Evolutionary conservation across 2,888 invertebrate species (phyloP), one percentile per base, ranked within the genome.

Genomic region (Eupithecia inturbata): DNA sequence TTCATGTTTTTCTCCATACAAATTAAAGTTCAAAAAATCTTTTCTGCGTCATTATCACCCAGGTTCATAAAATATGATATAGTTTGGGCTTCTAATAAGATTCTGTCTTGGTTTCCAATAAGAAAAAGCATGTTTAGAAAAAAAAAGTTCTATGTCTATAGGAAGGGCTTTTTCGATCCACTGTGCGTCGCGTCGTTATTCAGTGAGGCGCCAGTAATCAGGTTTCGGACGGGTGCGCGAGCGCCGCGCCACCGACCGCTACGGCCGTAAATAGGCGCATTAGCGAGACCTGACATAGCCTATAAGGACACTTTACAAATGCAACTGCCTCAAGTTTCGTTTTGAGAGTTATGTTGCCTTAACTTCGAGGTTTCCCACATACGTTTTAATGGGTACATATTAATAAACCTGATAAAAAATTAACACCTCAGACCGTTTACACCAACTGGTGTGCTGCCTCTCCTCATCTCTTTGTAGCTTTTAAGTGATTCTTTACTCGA

Each of bases 161-260:
- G n/a, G n/a, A n/a, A n/a, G n/a, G n/a, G n/a, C n/a, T n/a, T n/a
- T n/a, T n/a, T n/a, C n/a, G n/a, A n/a, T n/a, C n/a, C n/a, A n/a
- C n/a, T n/a, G n/a, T n/a, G n/a, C 81, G 85, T 74, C 83, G 83
- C 85, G 88, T 88, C 83, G 91, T 91, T 90, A 92, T 91, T 89
- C 89, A 90, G 85, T 74, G 83, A 87, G 89, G 90, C 91, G 91
- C 90, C 90, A 88, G 88, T 90, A 89, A 89, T 87, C 88, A 87
- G 85, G 84, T 84, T 81, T 84, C 79, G 82, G 85, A 87, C 84
- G 86, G 86, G 87, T 85, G 83, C 57, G 57, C 57, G 14, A 57
- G 75, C 78, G 84, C 83, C 82, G 83, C 82, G 85, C 78, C 57
- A 57, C 57, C 57, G 76, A 78, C 78, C 83, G 72, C 22, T 57